A percentile compares a stretch with the other conserved stretches of the same genome.
Conservation (phyloP, 2,113 vertebrate species). For the Butorides virescens region DNA sequence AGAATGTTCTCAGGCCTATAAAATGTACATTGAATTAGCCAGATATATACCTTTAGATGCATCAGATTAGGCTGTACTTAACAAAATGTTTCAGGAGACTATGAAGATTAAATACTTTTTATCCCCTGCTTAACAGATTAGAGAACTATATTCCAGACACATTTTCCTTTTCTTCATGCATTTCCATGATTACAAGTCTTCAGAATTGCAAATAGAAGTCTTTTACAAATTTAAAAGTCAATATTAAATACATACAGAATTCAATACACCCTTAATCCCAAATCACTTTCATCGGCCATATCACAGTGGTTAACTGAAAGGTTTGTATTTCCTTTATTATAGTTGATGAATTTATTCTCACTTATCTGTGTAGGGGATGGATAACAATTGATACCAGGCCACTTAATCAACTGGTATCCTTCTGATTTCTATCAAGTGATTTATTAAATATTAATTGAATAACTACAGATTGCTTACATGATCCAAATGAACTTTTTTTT, state of each 20-base stretch:
- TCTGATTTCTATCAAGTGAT: background rate
- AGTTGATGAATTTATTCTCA: background rate
- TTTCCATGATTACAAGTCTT: background rate
- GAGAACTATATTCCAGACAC: background rate
- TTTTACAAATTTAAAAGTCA: background rate
- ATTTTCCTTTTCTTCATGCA: background rate
- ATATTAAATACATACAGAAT: background rate
- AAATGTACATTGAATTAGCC: background rate
- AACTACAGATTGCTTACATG: background rate
- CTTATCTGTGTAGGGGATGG: background rate
- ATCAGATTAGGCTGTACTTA: background rate
- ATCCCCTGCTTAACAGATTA: slow-evolving; percentile 17
- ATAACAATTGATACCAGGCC: background rate
- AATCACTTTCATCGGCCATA: background rate
- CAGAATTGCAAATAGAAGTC: background rate
- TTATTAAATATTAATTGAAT: background rate
- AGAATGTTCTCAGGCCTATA: background rate
- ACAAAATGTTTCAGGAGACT: background rate
- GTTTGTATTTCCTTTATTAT: background rate
- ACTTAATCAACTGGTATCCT: background rate
- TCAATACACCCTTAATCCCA: background rate
- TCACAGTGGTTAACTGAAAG: background rate
- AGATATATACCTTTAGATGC: background rate
- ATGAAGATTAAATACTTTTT: background rate
- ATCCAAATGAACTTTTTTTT: background rate